These are phyloP conservation scores for Heliconius hortense DNA, from an alignment of 2,888 invertebrate species.

Conservation along the genomic window DNA sequence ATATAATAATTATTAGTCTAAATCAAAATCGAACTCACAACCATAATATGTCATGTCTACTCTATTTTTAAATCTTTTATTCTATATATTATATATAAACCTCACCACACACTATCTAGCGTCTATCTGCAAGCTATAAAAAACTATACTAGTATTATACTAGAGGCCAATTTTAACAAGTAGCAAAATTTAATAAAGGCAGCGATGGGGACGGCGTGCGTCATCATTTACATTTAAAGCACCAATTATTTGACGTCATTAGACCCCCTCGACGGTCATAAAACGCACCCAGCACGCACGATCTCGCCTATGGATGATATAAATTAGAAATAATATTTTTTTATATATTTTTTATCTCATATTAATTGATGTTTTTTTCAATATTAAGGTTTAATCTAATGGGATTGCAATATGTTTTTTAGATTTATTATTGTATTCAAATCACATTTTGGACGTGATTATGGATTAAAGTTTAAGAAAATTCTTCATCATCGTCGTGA, in stretches of 20 bases:
- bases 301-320: slow-evolving; percentile 65
- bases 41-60: too few species aligned
- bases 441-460: background rate
- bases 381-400: background rate
- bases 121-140: background rate
- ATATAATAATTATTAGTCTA: background rate
- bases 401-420: background rate
- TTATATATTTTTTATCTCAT: slow-evolving; percentile 57
- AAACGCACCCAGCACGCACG: slow-evolving; percentile 78
- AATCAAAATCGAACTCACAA: background rate
- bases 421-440: background rate
- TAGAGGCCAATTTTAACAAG: slow-evolving; percentile 25
- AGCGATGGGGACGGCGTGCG: slow-evolving; percentile 61
- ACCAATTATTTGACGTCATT: slow-evolving; percentile 82
- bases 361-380: slow-evolving; percentile 39
- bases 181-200: slow-evolving; percentile 74
- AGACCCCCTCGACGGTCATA: slow-evolving; percentile 76
- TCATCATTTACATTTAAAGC: slow-evolving; percentile 81
- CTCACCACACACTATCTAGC: background rate
- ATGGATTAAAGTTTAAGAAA: background rate
- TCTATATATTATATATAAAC: background rate
- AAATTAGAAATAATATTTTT: slow-evolving; percentile 71
- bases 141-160: background rate
- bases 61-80: background rate
- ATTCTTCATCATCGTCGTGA: background rate